Percentiles rank a stretch among this genome's conserved stretches.
These are phyloP conservation scores for Pangasius djambal DNA, from an alignment of 2,797 vertebrate species.

Conservation along the genomic window DNA sequence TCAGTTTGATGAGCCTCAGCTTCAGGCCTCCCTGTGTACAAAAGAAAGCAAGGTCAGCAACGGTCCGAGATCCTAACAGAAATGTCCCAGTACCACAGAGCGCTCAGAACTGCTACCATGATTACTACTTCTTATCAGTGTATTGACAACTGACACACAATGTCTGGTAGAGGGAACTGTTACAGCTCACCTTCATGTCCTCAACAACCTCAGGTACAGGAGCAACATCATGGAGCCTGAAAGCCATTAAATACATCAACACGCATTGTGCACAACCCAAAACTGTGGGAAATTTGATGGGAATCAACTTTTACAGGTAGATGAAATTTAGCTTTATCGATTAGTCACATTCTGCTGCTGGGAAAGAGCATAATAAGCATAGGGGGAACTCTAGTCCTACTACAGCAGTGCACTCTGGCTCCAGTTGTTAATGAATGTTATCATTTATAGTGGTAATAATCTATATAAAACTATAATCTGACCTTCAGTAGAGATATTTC, in stretches of 20 bases:
- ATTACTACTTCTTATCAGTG: neutral
- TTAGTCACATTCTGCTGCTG: neutral
- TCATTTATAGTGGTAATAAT: neutral
- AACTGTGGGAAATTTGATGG: neutral
- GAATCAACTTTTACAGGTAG: neutral
- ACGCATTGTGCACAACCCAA: neutral
- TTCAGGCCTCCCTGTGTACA: constrained; percentile 72
- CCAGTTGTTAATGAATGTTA: neutral
- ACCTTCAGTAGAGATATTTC: neutral
- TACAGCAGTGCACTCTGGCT: neutral
- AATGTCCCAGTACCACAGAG: neutral
- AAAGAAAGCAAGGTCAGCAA: constrained; percentile 8
- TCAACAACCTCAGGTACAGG: constrained; percentile 76
- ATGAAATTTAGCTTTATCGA: neutral
- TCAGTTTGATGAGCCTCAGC: constrained; percentile 74
- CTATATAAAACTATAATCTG: neutral
- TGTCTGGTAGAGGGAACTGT: neutral
- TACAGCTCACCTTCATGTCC: constrained; percentile 77
- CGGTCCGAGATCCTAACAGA: neutral
- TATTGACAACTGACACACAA: neutral
- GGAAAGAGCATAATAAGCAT: too few relatives aligned
- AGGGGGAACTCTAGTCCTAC: neutral
- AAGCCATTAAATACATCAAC: constrained; percentile 25
- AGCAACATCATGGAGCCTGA: constrained; percentile 77
- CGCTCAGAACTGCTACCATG: neutral